A percentile compares a stretch with the other conserved stretches of the same genome.
These are phyloP conservation scores for Homarus americanus DNA, from an alignment of 1,140 invertebrate species.

Conservation along the genomic window DNA sequence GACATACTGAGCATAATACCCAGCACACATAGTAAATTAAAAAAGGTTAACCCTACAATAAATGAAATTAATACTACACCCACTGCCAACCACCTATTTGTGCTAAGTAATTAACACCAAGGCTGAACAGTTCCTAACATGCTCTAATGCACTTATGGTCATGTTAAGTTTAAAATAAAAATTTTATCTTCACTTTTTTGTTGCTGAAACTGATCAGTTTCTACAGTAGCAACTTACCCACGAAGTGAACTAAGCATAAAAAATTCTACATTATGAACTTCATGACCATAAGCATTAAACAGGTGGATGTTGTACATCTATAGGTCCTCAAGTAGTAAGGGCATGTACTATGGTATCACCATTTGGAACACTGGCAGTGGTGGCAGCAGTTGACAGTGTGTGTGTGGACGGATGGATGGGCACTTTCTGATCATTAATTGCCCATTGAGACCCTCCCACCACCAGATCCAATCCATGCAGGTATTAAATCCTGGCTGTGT, in stretches of 20 bases:
- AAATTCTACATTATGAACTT: background rate
- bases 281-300: conserved; percentile 24
- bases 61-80: conserved; percentile 48
- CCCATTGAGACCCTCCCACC: conserved; percentile 30
- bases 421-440: conserved; percentile 1
- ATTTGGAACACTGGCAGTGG: conserved; percentile 35
- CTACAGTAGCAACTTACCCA: background rate
- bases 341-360: conserved; percentile 29
- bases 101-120: conserved; percentile 10
- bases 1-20: conserved; percentile 27
- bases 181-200: background rate
- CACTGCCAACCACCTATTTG: conserved; percentile 47
- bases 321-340: conserved; percentile 3
- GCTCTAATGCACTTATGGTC: conserved; percentile 8
- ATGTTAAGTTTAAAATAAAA: background rate
- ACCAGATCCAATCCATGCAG: background rate
- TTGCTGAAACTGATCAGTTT: background rate
- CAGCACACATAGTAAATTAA: conserved; percentile 32
- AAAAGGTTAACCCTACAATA: conserved; percentile 31
- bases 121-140: conserved; percentile 20
- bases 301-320: background rate
- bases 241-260: background rate
- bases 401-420: conserved; percentile 29
- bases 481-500: background rate
- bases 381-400: conserved; percentile 57